Conservation (phyloP, 2,113 vertebrate genomes). For the Cynocephalus volans region DNA sequence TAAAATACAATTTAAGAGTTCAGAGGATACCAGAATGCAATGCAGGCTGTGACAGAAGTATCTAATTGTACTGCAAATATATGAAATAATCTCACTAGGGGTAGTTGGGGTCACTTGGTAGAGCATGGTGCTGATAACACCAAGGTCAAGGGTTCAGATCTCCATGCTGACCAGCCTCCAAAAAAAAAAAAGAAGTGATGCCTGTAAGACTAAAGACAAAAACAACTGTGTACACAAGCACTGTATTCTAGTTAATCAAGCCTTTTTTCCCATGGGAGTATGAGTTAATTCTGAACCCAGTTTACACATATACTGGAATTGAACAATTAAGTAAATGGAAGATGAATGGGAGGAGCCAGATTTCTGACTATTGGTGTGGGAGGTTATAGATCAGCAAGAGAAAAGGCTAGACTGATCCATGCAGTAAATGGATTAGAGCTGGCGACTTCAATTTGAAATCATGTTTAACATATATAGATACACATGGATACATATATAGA, state of each 20-base stretch:
- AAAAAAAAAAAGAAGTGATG: neutral
- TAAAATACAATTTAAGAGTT: neutral
- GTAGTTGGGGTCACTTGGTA: neutral
- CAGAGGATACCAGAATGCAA: neutral
- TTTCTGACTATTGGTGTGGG: neutral
- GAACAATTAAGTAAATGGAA: neutral
- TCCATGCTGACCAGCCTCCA: no score
- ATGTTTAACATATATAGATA: neutral
- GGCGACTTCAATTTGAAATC: neutral
- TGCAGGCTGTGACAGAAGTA: neutral
- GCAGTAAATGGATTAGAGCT: neutral
- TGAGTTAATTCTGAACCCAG: slow-evolving; percentile 18
- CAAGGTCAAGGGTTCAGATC: no score
- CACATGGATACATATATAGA: neutral
- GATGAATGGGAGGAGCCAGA: neutral
- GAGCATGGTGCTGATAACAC: no score
- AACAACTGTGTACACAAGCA: neutral
- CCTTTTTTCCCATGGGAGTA: neutral
- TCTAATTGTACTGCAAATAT: neutral
- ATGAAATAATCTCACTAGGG: slow-evolving; percentile 14
- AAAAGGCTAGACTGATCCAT: neutral
- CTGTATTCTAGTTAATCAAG: neutral
- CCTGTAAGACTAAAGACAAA: slow-evolving; percentile 39
- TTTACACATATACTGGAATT: neutral
- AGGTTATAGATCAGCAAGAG: neutral